Evolutionary conservation across 2,113 vertebrate species (phyloP).

Genomic region (Stigmatopora argus): DNA sequence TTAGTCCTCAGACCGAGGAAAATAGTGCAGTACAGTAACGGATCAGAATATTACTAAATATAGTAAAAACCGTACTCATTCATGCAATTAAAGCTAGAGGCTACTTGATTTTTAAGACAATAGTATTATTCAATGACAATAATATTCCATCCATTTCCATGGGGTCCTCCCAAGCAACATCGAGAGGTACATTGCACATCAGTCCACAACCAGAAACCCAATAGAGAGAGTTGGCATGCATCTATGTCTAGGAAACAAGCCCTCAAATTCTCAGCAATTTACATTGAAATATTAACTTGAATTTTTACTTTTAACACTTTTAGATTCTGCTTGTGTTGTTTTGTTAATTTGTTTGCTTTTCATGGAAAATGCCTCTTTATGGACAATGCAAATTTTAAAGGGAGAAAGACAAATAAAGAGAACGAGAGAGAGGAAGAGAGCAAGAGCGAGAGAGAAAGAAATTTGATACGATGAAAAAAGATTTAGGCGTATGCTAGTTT

Average conservation of each 20-base stretch:
- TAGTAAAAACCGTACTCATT: conserved; percentile 9
- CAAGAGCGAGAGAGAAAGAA: not conserved
- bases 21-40: conserved; percentile 7
- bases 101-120: conserved; percentile 11
- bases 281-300: not conserved
- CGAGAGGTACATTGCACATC: conserved; percentile 9
- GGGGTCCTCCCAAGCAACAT: conserved; percentile 15
- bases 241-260: conserved; percentile 21
- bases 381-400: not conserved
- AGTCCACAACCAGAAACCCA: conserved; percentile 31
- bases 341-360: not conserved
- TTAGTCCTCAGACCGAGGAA: conserved; percentile 40
- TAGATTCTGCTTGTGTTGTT: not conserved
- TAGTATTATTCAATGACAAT: not conserved
- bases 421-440: too few species aligned
- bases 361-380: not conserved
- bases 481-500: not conserved
- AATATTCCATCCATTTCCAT: conserved; percentile 1
- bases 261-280: not conserved
- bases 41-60: not conserved
- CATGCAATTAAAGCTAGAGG: conserved; percentile 4
- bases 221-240: conserved; percentile 31
- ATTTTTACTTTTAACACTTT: not conserved
- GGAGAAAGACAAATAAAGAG: too few species aligned
- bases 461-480: not conserved